Conservation (phyloP, 2,888 invertebrate genomes). For the Agrochola litura region DNA sequence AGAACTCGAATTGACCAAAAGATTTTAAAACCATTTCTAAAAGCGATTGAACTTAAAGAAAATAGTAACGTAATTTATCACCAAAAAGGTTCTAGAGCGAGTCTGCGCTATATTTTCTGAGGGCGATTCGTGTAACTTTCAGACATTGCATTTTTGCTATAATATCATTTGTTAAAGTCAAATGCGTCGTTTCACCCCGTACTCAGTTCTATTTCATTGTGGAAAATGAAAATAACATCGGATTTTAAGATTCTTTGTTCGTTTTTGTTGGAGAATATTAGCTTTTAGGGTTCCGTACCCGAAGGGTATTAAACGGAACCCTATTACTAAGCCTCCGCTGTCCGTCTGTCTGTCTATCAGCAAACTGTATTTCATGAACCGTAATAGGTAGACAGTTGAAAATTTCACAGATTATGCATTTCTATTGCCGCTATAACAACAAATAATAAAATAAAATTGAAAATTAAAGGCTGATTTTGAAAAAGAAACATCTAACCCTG, state of each 20-base stretch:
- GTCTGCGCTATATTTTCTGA: constrained; percentile 56
- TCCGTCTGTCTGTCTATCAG: no score
- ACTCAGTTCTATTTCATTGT: constrained; percentile 59
- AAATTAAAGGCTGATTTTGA: no score
- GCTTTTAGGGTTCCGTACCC: neutral
- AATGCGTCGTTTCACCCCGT: constrained; percentile 68
- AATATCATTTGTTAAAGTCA: constrained; percentile 71
- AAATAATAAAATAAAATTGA: no score
- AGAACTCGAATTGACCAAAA: constrained; percentile 22
- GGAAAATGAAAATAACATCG: constrained; percentile 60
- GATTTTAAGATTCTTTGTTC: constrained; percentile 58
- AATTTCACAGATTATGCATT: no score
- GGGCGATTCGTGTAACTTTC: constrained; percentile 58
- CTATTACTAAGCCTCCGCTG: no score
- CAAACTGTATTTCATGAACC: no score
- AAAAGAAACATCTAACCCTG: no score
- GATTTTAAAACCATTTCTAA: constrained; percentile 46
- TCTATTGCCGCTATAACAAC: no score
- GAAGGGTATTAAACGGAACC: no score
- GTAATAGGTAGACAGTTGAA: no score
- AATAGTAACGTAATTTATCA: constrained; percentile 59
- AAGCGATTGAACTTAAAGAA: constrained; percentile 50
- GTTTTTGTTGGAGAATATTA: constrained; percentile 27
- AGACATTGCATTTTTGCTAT: constrained; percentile 66
- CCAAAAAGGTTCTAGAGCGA: constrained; percentile 55